phyloP scores from a whole-genome alignment of 2,888 invertebrate genomes.

The Thera britannica region DNA sequence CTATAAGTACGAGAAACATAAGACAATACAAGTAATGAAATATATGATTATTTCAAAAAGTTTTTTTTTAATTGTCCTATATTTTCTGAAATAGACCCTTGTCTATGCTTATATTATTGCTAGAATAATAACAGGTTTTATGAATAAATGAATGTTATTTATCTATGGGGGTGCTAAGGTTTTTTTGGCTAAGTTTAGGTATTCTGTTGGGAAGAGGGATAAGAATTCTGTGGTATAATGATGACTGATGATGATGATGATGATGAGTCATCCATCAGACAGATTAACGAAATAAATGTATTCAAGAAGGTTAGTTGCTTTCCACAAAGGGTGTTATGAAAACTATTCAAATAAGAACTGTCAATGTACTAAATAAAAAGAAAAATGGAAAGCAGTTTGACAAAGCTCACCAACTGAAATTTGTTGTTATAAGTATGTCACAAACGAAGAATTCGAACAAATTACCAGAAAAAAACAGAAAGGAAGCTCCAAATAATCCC shows the following conservation, averaged over 20 bases:
- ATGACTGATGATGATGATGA: too few relatives aligned
- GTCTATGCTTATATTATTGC: too few relatives aligned
- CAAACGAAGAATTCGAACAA: conserved; percentile 75
- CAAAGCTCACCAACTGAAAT: conserved; percentile 79
- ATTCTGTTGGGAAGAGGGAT: too few relatives aligned
- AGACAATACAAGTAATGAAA: conserved; percentile 71
- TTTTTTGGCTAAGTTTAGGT: too few relatives aligned
- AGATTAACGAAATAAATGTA: not conserved
- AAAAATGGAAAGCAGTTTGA: conserved; percentile 79
- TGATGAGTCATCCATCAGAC: too few relatives aligned
- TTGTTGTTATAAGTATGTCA: conserved; percentile 82
- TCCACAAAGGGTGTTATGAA: conserved; percentile 26
- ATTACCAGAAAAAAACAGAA: conserved; percentile 70
- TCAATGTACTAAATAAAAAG: conserved; percentile 62
- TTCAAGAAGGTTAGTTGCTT: conserved; percentile 7
- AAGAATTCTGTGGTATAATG: too few relatives aligned
- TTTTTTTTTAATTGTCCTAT: too few relatives aligned
- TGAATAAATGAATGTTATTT: too few relatives aligned
- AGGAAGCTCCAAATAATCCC: conserved; percentile 56
- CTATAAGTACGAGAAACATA: conserved; percentile 74
- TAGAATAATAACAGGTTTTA: too few relatives aligned
- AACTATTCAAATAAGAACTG: conserved; percentile 70
- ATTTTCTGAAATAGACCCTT: too few relatives aligned
- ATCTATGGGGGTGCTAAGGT: too few relatives aligned
- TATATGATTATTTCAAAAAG: too few relatives aligned